Evolutionary conservation across 2,888 invertebrate species (phyloP).

Genomic region (Thecophora atra): DNA sequence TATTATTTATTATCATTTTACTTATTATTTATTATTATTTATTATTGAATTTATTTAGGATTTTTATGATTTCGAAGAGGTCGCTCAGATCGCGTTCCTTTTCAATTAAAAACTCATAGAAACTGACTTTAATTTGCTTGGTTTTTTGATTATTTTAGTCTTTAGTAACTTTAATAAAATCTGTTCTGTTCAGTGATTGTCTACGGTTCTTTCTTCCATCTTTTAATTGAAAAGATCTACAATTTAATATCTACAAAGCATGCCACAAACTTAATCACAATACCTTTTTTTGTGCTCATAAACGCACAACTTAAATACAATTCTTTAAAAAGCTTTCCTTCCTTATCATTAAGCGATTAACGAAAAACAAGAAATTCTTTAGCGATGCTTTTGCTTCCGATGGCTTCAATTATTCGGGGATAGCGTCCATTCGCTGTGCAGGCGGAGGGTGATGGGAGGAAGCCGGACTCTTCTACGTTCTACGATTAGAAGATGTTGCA

Average conservation of each 20-base stretch:
- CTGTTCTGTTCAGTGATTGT: not conserved
- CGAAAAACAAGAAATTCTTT: slow-evolving; percentile 26
- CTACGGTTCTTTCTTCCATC: not conserved
- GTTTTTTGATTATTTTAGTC: too few relatives aligned
- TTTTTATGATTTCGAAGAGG: too few relatives aligned
- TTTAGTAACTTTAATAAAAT: not conserved
- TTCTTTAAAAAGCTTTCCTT: slow-evolving; percentile 11
- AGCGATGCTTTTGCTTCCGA: slow-evolving; percentile 41
- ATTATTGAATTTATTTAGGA: too few relatives aligned
- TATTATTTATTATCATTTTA: too few relatives aligned
- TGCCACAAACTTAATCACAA: slow-evolving; percentile 28
- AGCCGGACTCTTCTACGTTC: not conserved
- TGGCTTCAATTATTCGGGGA: slow-evolving; percentile 43
- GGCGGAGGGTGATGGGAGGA: not conserved
- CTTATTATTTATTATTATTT: too few relatives aligned
- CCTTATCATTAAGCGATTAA: slow-evolving; percentile 34
- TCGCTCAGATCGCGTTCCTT: too few relatives aligned
- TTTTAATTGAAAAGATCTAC: slow-evolving; percentile 18
- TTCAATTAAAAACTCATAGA: too few relatives aligned
- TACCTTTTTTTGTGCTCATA: not conserved
- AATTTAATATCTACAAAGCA: slow-evolving; percentile 28
- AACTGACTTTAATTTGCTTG: too few relatives aligned
- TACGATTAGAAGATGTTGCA: not conserved
- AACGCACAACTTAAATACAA: slow-evolving; percentile 28
- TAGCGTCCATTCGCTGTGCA: slow-evolving; percentile 36